phyloP scores from a whole-genome alignment of 2,888 invertebrate genomes.

The Latrodectus elegans region DNA sequence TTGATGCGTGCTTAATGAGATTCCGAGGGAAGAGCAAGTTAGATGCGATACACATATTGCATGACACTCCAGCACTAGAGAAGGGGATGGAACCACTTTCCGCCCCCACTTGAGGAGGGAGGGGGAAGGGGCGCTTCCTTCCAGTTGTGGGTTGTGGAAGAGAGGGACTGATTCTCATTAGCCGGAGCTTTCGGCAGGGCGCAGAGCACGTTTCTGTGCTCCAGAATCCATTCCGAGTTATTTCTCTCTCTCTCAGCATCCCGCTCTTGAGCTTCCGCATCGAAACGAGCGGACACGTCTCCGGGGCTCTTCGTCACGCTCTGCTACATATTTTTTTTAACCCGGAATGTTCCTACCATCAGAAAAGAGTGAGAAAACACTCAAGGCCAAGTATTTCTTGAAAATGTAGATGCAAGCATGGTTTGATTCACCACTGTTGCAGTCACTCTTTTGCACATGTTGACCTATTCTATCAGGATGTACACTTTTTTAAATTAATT shows the following conservation, averaged over 20 bases:
- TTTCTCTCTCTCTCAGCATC: background rate
- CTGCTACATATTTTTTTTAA: background rate
- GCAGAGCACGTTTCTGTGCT: background rate
- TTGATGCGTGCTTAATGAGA: constrained; percentile 30
- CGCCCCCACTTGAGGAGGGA: background rate
- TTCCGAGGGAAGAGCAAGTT: background rate
- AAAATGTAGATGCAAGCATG: background rate
- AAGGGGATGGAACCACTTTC: background rate
- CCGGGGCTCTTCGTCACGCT: background rate
- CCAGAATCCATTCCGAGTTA: background rate
- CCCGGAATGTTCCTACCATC: too few relatives aligned
- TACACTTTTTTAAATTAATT: background rate
- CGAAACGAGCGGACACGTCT: background rate
- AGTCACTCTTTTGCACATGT: background rate
- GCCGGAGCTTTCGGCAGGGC: background rate
- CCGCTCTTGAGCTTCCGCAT: background rate
- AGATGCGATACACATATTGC: background rate
- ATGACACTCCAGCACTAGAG: background rate
- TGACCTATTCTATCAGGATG: background rate
- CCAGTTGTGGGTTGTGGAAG: background rate
- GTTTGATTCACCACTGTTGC: background rate
- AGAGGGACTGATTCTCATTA: background rate
- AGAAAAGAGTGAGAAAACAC: background rate
- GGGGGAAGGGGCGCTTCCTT: background rate
- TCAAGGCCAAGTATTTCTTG: background rate